Conservation (phyloP, 2,113 vertebrate species). For the Lipophrys pholis region DNA sequence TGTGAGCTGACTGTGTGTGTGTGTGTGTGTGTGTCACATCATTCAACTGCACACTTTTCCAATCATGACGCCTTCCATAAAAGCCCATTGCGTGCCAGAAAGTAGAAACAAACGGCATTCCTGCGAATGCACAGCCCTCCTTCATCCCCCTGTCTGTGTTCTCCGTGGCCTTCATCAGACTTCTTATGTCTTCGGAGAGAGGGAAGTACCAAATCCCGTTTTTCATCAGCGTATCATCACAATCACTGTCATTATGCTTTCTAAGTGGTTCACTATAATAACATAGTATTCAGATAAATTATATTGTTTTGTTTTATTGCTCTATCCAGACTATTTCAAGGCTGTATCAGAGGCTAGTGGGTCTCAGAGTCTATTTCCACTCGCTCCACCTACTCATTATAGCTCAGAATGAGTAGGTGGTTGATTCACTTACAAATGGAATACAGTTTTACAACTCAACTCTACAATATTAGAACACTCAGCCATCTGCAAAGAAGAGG, state of each 20-base stretch:
- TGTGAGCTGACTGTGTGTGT: conserved; percentile 29
- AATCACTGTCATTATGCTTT: background rate
- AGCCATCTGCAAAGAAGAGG: no score
- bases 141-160: background rate
- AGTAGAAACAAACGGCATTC: conserved; percentile 20
- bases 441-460: no score
- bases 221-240: background rate
- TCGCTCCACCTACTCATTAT: no score
- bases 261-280: background rate
- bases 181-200: background rate
- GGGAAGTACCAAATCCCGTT: background rate
- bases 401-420: no score
- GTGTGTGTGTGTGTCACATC: conserved; percentile 21
- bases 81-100: conserved; percentile 47
- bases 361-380: no score
- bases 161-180: background rate
- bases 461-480: no score
- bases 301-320: no score
- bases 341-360: no score
- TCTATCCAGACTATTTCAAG: no score
- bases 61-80: conserved; percentile 52
- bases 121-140: conserved; percentile 13
- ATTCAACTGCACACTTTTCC: conserved; percentile 32
- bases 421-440: no score
- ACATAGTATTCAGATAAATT: no score